Evolutionary conservation across 2,888 invertebrate species (phyloP).

Genomic region (Caradrina clavipalpis): DNA sequence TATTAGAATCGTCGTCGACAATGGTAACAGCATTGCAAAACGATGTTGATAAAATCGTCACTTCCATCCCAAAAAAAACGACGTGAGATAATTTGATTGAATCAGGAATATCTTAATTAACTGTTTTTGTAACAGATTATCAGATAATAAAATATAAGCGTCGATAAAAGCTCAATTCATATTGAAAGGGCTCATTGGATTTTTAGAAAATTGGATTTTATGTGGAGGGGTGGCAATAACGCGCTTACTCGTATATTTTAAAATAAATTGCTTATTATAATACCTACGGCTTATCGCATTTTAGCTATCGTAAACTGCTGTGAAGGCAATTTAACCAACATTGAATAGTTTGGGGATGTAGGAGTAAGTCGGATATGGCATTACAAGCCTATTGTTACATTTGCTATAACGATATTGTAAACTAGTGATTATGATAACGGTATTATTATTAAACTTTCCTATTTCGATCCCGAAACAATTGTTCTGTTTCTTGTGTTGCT

Average conservation of each 20-base stretch:
- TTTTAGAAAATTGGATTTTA: slow-evolving; percentile 69
- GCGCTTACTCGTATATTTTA: slow-evolving; percentile 73
- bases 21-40: slow-evolving; percentile 33
- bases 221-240: slow-evolving; percentile 67
- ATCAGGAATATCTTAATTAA: slow-evolving; percentile 51
- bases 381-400: slow-evolving; percentile 69
- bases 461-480: slow-evolving; percentile 58
- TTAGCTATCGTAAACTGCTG: slow-evolving; percentile 72
- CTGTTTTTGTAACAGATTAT: slow-evolving; percentile 53
- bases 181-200: slow-evolving; percentile 65
- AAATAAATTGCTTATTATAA: slow-evolving; percentile 77
- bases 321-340: slow-evolving; percentile 77
- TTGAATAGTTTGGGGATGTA: slow-evolving; percentile 76
- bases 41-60: slow-evolving; percentile 15
- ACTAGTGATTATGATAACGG: slow-evolving; percentile 66
- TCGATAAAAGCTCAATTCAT: slow-evolving; percentile 58
- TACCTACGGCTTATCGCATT: slow-evolving; percentile 73
- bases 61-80: slow-evolving; percentile 10
- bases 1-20: slow-evolving; percentile 70
- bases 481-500: slow-evolving; percentile 42
- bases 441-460: slow-evolving; percentile 65
- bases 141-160: slow-evolving; percentile 52
- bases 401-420: slow-evolving; percentile 65
- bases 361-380: slow-evolving; percentile 68
- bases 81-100: slow-evolving; percentile 24